Evolutionary conservation across 2,888 invertebrate species (phyloP), one percentile per base, ranked within the genome.

Genomic region (Sericinus montela): DNA sequence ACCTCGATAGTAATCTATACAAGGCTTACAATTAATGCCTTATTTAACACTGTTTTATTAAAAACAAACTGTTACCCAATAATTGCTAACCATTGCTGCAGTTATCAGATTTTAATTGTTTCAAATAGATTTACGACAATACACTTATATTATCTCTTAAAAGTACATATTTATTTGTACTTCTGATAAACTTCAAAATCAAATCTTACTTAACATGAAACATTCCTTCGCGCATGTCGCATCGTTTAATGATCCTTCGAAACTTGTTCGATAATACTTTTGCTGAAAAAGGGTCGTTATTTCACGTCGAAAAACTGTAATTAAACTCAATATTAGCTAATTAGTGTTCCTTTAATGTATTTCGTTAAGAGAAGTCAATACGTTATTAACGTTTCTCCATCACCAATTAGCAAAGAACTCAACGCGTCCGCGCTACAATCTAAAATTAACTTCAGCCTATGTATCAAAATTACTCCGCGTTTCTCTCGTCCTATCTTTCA

Each of bases 361-460:
- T 48, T 38, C 50, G 53, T 43, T 54, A 59, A 56, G 55, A 62
- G 60, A 58, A 75, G 77, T 75, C 71, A 72, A 75, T 78, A 25
- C 25, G 7, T 25, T 25, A 76, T 77, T 62, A 72, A 75, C 81
- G 83, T 80, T 85, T 85, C 77, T 75, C 72, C 71, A 72, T 77
- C 86, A 85, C 86, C 86, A 87, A 88, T 88, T 87, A 88, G 85
- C 79, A 71, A 83, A 80, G 86, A 86, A 84, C 86, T 82, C 85
- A 75, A 83, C 86, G 79, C 85, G 88, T 83, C 86, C 83, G 87
- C 86, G 86, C 84, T 79, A 80, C 85, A 80, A 86, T 87, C 88
- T 87, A 88, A 88, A 87, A 84, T 88, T 88, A 88, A 84, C 87
- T 83, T 84, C 83, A 86, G 84, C 82, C 85, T 78, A 87, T 87